A percentile compares a stretch with the other conserved stretches of the same genome.
phyloP scores from a whole-genome alignment of 2,797 vertebrate genomes.

The Melanotaenia maccullochi region DNA sequence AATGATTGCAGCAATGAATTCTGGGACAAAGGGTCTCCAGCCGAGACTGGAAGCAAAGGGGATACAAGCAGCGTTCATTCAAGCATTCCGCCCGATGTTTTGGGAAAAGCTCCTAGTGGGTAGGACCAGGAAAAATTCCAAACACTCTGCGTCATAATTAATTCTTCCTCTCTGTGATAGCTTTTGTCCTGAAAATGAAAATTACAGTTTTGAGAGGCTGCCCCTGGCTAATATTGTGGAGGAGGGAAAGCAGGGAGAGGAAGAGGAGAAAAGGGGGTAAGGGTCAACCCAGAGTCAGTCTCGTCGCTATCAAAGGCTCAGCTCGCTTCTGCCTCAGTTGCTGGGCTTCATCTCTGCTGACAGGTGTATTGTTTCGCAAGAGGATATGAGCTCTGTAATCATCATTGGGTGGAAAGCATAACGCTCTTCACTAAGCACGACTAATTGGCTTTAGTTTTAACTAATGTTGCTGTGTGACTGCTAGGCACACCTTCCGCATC shows the following conservation, averaged over 20 bases:
- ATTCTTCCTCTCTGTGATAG: slow-evolving; percentile 82
- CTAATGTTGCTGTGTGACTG: slow-evolving; percentile 92
- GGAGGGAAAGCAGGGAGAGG: slow-evolving; percentile 69
- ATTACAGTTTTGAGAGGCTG: slow-evolving; percentile 83
- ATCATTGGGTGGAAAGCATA: slow-evolving; percentile 93
- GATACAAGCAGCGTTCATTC: slow-evolving; percentile 76
- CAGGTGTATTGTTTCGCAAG: slow-evolving; percentile 97
- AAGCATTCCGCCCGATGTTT: slow-evolving; percentile 78
- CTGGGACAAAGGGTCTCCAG: slow-evolving; percentile 82
- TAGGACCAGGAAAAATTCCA: slow-evolving; percentile 73
- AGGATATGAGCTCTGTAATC: slow-evolving; percentile 96
- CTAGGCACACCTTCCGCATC: slow-evolving; percentile 91
- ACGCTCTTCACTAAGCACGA: slow-evolving; percentile 92
- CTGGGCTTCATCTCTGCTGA: slow-evolving; percentile 93
- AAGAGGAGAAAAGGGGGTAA: slow-evolving; percentile 85
- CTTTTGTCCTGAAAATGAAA: slow-evolving; percentile 83
- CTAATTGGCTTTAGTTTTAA: slow-evolving; percentile 99
- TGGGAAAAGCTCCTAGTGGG: slow-evolving; percentile 54
- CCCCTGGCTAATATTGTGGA: slow-evolving; percentile 84
- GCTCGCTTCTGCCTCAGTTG: slow-evolving; percentile 94
- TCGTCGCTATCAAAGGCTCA: slow-evolving; percentile 87
- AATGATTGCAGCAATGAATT: slow-evolving; percentile 83
- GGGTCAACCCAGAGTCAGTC: slow-evolving; percentile 91
- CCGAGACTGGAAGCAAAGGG: slow-evolving; percentile 75
- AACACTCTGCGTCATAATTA: slow-evolving; percentile 83